These are phyloP conservation scores for Cervus canadensis DNA, from an alignment of 2,113 vertebrate species.

Conservation along the genomic window DNA sequence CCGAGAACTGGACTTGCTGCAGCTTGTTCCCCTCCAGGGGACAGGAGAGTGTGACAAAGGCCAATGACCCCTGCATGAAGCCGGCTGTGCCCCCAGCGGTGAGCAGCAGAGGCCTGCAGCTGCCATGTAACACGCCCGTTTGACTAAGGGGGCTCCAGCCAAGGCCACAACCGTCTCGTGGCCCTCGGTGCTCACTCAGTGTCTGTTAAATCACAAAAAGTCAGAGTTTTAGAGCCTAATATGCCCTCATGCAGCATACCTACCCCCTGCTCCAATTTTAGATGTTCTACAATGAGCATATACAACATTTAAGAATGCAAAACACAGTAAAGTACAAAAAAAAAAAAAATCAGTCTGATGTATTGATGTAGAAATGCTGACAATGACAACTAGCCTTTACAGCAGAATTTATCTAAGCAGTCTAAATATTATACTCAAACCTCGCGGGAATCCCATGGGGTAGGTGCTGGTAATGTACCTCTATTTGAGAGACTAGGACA, in stretches of 20 bases:
- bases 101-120: not conserved
- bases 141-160: not conserved
- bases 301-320: not conserved
- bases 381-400: not conserved
- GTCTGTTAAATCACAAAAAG: not conserved
- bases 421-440: not conserved
- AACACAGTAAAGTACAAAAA: not conserved
- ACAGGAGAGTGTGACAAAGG: not conserved
- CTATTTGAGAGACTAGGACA: not conserved
- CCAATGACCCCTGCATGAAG: not conserved
- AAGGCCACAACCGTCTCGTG: not conserved
- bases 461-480: not conserved
- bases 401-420: not conserved
- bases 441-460: not conserved
- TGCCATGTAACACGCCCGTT: not conserved
- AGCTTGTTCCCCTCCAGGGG: not conserved
- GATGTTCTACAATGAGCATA: not conserved
- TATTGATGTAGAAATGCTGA: too few relatives aligned
- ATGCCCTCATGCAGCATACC: too few relatives aligned
- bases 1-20: not conserved
- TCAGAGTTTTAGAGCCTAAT: not conserved
- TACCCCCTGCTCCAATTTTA: not conserved
- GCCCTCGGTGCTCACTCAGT: not conserved
- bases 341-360: not conserved
- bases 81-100: fast-evolving